A percentile compares a stretch with the other conserved stretches of the same genome.
These are phyloP conservation scores for Bombylius major DNA, from an alignment of 2,888 invertebrate genomes.

Conservation along the genomic window DNA sequence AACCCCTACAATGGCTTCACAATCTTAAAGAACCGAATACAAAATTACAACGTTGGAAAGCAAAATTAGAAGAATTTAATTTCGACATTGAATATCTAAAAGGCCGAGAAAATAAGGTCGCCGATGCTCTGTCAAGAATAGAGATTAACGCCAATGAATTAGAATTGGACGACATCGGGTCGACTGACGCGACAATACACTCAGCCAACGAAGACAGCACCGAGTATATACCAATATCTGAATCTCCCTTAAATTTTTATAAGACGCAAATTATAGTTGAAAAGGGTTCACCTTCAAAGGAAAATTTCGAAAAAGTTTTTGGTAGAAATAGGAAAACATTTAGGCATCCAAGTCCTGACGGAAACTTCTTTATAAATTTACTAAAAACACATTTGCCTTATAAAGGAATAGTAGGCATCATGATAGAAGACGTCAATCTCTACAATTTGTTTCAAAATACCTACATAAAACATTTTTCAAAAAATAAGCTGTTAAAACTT, in stretches of 20 bases:
- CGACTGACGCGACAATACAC: neutral
- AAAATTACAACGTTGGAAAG: conserved; percentile 22
- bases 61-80: conserved; percentile 16
- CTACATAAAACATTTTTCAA: neutral
- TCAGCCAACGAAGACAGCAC: too few relatives aligned
- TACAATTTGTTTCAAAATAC: neutral
- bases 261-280: neutral
- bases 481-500: neutral
- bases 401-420: too few relatives aligned
- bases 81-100: conserved; percentile 14
- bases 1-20: conserved; percentile 26
- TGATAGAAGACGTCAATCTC: too few relatives aligned
- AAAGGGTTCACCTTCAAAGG: neutral
- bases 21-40: conserved; percentile 28
- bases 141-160: neutral
- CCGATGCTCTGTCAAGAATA: conserved; percentile 5
- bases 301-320: too few relatives aligned
- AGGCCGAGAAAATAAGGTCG: conserved; percentile 11
- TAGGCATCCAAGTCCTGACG: too few relatives aligned
- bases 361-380: too few relatives aligned
- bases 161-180: neutral
- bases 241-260: neutral
- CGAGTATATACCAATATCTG: neutral
- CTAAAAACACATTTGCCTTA: too few relatives aligned
- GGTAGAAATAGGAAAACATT: too few relatives aligned